These are phyloP conservation scores for Ceratitis capitata DNA, from an alignment of 1,140 invertebrate species.

Conservation along the genomic window DNA sequence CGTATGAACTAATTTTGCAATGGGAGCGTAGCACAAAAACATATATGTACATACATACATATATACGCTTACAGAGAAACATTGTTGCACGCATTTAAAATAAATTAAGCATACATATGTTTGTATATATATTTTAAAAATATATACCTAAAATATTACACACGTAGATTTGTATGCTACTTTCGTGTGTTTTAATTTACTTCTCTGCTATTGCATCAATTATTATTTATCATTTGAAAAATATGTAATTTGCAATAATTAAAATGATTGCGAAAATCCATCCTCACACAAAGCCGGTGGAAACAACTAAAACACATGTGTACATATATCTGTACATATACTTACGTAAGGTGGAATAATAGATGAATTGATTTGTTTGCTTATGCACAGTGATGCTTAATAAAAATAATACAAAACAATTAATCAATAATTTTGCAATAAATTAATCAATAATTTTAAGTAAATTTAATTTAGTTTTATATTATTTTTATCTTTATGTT, in stretches of 20 bases:
- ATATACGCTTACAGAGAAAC: background rate
- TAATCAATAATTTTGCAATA: too few relatives aligned
- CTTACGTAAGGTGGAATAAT: background rate
- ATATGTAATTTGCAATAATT: background rate
- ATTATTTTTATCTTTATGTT: too few relatives aligned
- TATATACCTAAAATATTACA: too few relatives aligned
- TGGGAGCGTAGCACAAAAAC: background rate
- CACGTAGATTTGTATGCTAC: background rate
- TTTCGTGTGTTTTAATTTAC: background rate
- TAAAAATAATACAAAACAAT: background rate
- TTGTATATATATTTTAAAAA: too few relatives aligned
- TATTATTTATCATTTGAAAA: background rate
- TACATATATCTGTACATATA: background rate
- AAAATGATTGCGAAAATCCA: background rate
- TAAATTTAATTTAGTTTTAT: too few relatives aligned
- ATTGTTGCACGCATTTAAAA: background rate
- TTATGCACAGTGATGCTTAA: background rate
- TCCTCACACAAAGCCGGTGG: background rate
- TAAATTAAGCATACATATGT: too few relatives aligned
- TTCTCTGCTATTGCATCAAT: background rate
- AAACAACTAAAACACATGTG: background rate
- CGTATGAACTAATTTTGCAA: slow-evolving; percentile 22
- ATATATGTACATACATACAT: background rate
- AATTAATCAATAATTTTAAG: too few relatives aligned
- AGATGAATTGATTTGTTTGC: background rate